Percentiles rank a stretch among this genome's conserved stretches.
Evolutionary conservation across 2,797 vertebrate species (phyloP).

Genomic region (Cheirogaleus major): DNA sequence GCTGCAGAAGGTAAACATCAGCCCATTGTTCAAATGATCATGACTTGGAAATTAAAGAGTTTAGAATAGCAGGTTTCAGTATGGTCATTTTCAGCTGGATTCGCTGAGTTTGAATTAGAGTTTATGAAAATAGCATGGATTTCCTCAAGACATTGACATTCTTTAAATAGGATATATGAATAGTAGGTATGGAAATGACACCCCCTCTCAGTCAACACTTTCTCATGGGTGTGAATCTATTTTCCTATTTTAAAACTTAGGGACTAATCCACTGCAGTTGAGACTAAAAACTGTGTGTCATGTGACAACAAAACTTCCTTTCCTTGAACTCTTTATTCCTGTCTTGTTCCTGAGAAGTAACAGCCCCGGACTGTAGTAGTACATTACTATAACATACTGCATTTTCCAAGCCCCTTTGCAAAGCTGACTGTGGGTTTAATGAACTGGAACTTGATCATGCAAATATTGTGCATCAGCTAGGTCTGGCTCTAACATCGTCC

Average conservation of each 20-base stretch:
- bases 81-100: neutral
- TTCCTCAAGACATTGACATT: neutral
- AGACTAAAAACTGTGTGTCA: neutral
- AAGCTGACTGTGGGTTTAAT: neutral
- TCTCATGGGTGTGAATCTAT: neutral
- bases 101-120: neutral
- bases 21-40: neutral
- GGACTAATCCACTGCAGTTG: neutral
- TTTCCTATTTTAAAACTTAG: constrained; percentile 7
- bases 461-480: neutral
- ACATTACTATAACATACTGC: neutral
- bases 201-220: neutral
- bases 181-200: neutral
- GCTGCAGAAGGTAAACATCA: neutral
- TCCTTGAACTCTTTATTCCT: neutral
- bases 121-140: neutral
- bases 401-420: neutral
- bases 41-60: neutral
- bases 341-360: neutral
- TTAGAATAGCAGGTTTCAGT: neutral
- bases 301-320: neutral
- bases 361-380: neutral
- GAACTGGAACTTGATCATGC: neutral
- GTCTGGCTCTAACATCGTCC: neutral
- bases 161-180: neutral